Percentiles rank a stretch among this genome's conserved stretches.
Conservation (phyloP, 1,140 invertebrate species). For the Orius laevigatus region DNA sequence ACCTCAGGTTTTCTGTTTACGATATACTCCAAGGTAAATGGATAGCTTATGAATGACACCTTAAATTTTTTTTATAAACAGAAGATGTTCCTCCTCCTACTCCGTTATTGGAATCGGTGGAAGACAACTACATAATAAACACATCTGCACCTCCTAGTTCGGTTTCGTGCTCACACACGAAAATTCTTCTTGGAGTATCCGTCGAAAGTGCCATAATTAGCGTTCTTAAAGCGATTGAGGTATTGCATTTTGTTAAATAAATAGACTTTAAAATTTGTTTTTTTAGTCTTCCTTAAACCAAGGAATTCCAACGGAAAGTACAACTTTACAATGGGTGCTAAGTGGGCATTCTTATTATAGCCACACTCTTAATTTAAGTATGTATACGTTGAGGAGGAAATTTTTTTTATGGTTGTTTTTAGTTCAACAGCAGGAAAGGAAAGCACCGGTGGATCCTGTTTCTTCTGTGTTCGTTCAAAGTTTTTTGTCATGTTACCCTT, state of each 20-base stretch:
- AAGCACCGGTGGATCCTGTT: conserved; percentile 19
- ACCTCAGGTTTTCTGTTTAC: conserved; percentile 29
- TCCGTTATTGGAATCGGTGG: conserved; percentile 24
- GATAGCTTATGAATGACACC: not conserved
- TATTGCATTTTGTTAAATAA: conserved; percentile 13
- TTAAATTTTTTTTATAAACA: conserved; percentile 15
- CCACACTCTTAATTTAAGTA: conserved; percentile 18
- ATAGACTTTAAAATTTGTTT: not conserved
- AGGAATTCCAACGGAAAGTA: conserved; percentile 19
- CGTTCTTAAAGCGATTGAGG: conserved; percentile 32
- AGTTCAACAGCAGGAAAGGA: conserved; percentile 15
- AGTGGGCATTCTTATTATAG: conserved; percentile 21
- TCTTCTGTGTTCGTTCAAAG: conserved; percentile 25
- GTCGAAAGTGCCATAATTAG: conserved; percentile 32
- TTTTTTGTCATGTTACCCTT: conserved; percentile 33
- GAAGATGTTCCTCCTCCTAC: conserved; percentile 26
- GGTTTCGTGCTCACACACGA: conserved; percentile 23
- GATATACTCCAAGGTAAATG: conserved; percentile 27
- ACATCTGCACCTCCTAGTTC: conserved; percentile 31
- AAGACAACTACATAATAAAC: conserved; percentile 33
- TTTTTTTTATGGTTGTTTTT: conserved; percentile 1
- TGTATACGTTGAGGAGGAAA: conserved; percentile 3
- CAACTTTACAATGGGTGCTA: conserved; percentile 23
- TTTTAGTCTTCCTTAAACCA: conserved; percentile 21
- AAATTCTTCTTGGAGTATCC: conserved; percentile 29